Evolutionary conservation across 2,113 vertebrate species (phyloP), one percentile per base, ranked within the genome.

Genomic region (Dasyurus viverrinus): DNA sequence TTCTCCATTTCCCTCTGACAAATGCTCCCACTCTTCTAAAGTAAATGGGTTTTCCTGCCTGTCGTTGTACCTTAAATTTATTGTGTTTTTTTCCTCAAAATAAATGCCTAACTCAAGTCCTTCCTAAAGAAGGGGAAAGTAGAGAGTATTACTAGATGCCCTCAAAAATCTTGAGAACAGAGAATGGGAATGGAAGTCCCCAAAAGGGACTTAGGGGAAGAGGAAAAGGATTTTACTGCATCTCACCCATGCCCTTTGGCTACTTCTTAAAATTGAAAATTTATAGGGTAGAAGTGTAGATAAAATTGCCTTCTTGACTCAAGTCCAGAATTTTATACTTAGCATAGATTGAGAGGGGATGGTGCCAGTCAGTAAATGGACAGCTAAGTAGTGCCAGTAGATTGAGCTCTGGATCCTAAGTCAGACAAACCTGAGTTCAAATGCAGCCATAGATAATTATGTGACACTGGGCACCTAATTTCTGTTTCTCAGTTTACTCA

Each of bases 1-100:
- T 47, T 4, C 84, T 90, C 94, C 50, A 57, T 30, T 27, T 91
- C n/a, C 93, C 53, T 90, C 93, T 92, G 90, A 93, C 91, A 95
- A 97, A 97, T 92, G 94, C 92, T 91, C 96, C 96, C 93, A 92
- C n/a, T 19, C 68, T 93, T 93, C 68, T n/a, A 22, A 84, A 93
- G 96, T 92, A 93, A 92, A 95, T 46, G 94, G 92, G 92, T 94
- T 55, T 60, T 93, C 94, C 84, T 90, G 94, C 94, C 90, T 90
- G 94, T 42, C 53, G 94, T 91, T 95, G 54, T 42, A 90, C 92
- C 92, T 95, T 89, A 89, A 90, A 57, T 89, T 94, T 92, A 53
- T 91, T 94, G 54, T 92, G 57, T 93, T 93, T 91, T 47, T 95
- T 19, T 6, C 16, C 30, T 25, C 26, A 9, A 10, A 48, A 94